phyloP scores from a whole-genome alignment of 2,888 invertebrate genomes.

The Xiphydria camelus region DNA sequence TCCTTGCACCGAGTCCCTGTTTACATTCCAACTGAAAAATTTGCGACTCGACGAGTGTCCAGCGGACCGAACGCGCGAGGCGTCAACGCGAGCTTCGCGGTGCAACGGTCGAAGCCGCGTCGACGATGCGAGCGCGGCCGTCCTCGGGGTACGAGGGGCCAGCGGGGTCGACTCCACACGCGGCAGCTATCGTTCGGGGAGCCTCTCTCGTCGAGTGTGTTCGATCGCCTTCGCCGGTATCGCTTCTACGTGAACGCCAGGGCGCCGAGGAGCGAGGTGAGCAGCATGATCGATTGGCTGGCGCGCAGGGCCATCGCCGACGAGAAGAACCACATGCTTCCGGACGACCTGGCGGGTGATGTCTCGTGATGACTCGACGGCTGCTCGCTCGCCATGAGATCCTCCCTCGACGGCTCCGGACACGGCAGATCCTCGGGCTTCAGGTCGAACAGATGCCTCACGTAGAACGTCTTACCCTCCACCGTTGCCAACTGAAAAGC shows the following conservation, averaged over 20 bases:
- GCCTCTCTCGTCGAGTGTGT: no score
- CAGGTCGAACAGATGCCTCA: conserved; percentile 46
- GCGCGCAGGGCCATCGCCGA: conserved; percentile 28
- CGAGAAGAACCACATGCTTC: conserved; percentile 42
- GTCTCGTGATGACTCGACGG: conserved; percentile 49
- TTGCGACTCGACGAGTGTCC: no score
- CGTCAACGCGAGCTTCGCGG: no score
- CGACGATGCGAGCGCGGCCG: no score
- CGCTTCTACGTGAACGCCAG: conserved; percentile 46
- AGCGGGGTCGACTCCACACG: no score
- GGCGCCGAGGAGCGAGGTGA: conserved; percentile 24
- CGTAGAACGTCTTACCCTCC: conserved; percentile 43
- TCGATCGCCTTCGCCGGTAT: background rate
- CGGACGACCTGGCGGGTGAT: conserved; percentile 41
- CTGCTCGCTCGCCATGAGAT: conserved; percentile 53
- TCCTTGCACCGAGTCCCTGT: no score
- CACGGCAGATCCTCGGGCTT: conserved; percentile 50
- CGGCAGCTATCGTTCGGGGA: no score
- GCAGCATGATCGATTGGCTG: conserved; percentile 27
- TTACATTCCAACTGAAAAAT: no score
- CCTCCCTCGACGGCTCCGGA: conserved; percentile 48
- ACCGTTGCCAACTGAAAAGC: conserved; percentile 42
- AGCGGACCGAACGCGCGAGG: no score
- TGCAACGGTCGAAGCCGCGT: no score
- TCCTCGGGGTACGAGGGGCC: no score